These are phyloP conservation scores for Calycopis cecrops DNA, from an alignment of 1,140 invertebrate genomes.

Conservation along the genomic window DNA sequence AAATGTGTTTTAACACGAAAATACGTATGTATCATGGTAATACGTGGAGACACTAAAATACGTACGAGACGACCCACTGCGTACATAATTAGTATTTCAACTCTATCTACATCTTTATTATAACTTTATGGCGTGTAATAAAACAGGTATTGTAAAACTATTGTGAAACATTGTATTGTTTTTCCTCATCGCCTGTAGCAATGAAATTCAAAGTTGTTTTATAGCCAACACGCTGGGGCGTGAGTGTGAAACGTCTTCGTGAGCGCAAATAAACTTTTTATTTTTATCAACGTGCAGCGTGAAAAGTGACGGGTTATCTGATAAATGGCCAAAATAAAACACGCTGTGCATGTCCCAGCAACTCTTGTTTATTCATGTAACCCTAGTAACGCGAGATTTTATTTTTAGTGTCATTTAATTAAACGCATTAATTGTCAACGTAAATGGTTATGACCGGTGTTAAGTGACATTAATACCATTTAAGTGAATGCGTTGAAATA, in stretches of 20 bases:
- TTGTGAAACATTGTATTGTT: slow-evolving; percentile 10
- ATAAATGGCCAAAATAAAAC: slow-evolving; percentile 48
- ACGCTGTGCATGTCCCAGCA: slow-evolving; percentile 33
- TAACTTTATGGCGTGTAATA: neutral
- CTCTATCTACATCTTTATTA: neutral
- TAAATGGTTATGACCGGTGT: neutral
- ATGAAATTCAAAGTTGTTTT: slow-evolving; percentile 14
- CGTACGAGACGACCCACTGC: too few species aligned
- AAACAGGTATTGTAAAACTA: slow-evolving; percentile 7
- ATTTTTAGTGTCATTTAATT: slow-evolving; percentile 5
- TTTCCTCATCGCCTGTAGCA: slow-evolving; percentile 1
- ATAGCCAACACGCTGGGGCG: slow-evolving; percentile 9
- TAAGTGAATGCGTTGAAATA: neutral
- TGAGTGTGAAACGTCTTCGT: slow-evolving; percentile 17
- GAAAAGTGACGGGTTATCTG: slow-evolving; percentile 43
- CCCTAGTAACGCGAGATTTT: neutral
- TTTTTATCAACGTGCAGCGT: slow-evolving; percentile 37
- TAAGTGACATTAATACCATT: slow-evolving; percentile 1
- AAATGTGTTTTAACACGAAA: too few species aligned
- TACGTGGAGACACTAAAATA: too few species aligned
- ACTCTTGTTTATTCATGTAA: slow-evolving; percentile 50
- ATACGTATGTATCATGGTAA: too few species aligned
- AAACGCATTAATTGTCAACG: slow-evolving; percentile 2
- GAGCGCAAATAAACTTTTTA: slow-evolving; percentile 30
- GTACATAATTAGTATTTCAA: too few species aligned